Percentiles rank a stretch among this genome's conserved stretches.
Evolutionary conservation across 2,113 vertebrate species (phyloP).

Genomic region (Hassar affinis): DNA sequence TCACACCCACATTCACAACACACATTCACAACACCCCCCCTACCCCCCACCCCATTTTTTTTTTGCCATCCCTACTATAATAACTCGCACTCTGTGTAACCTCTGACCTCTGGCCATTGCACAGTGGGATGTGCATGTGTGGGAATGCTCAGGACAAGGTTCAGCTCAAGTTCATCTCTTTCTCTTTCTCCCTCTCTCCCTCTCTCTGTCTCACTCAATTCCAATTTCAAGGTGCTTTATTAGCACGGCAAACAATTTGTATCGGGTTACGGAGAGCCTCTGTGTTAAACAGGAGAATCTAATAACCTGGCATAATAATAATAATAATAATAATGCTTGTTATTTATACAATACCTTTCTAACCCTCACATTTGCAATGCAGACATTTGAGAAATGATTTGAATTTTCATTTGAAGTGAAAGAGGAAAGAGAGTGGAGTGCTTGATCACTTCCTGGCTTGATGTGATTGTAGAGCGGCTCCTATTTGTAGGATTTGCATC

Average conservation of each 20-base stretch:
- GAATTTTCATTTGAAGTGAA: background rate
- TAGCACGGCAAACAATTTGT: background rate
- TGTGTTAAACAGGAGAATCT: background rate
- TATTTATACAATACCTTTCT: background rate
- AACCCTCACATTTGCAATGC: background rate
- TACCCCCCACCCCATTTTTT: background rate
- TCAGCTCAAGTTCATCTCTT: slow-evolving; percentile 92
- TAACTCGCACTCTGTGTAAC: slow-evolving; percentile 3
- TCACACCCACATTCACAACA: too few relatives aligned
- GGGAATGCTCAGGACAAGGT: slow-evolving; percentile 84
- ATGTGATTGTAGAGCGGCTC: background rate
- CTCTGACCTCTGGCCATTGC: slow-evolving; percentile 48
- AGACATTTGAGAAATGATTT: too few relatives aligned
- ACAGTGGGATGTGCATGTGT: slow-evolving; percentile 58
- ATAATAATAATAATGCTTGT: background rate
- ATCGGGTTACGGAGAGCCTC: background rate
- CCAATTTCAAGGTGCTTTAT: slow-evolving; percentile 39
- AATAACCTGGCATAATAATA: background rate
- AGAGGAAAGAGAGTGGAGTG: too few relatives aligned
- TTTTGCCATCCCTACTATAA: background rate
- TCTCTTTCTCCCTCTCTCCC: slow-evolving; percentile 50
- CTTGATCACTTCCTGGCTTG: background rate
- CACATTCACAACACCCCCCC: too few relatives aligned
- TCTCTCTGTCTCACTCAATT: slow-evolving; percentile 20
- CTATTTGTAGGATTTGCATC: background rate